Percentiles rank a stretch among this genome's conserved stretches.
These are phyloP conservation scores for Neotoxoptera formosana DNA, from an alignment of 1,140 invertebrate species.

Conservation along the genomic window DNA sequence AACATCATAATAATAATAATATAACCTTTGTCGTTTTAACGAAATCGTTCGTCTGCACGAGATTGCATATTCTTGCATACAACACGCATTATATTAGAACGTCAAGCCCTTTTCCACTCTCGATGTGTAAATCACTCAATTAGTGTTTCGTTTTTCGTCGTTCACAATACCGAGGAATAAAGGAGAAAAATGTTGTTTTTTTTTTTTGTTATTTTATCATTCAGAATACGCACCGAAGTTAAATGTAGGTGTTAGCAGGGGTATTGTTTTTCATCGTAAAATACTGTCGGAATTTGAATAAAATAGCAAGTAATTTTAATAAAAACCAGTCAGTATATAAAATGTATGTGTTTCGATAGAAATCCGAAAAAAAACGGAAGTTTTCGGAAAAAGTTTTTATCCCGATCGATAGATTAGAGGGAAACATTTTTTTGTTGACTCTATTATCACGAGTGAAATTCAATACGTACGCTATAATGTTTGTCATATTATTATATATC, in stretches of 20 bases:
- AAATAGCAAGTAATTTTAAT: not conserved
- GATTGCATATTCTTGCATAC: not conserved
- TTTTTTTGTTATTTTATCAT: not conserved
- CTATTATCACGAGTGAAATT: not conserved
- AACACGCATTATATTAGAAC: not conserved
- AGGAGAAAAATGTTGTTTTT: not conserved
- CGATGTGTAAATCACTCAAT: not conserved
- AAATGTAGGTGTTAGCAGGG: not conserved
- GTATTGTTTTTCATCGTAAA: not conserved
- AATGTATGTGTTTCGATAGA: not conserved
- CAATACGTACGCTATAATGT: not conserved
- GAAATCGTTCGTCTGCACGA: not conserved
- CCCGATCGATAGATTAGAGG: not conserved
- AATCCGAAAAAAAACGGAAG: not conserved
- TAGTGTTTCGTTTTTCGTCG: not conserved
- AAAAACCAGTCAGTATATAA: not conserved
- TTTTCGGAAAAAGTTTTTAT: not conserved
- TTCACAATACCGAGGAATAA: not conserved
- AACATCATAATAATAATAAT: too few species aligned
- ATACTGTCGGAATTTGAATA: not conserved
- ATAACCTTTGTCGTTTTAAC: not conserved
- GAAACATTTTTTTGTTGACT: not conserved
- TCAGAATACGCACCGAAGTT: not conserved
- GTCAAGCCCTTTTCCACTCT: not conserved
- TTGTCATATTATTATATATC: slow-evolving; percentile 22